Base-by-base conservation (phyloP, 1,140 invertebrate species). In the Drosophila tropicalis region DNA sequence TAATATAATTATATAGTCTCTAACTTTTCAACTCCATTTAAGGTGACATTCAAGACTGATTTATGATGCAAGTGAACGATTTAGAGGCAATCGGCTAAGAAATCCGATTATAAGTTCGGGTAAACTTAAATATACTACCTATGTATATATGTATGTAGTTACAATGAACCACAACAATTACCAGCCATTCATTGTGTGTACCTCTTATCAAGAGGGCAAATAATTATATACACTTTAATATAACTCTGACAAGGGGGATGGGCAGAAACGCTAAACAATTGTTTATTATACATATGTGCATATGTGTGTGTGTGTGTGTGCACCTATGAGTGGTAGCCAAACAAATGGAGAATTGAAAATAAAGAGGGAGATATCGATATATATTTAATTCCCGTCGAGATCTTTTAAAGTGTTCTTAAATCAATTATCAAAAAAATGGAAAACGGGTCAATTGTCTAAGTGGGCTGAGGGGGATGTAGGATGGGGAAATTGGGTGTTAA, bases 351-450 rank as follows among this genome's bases (percentile, higher is more conserved):
- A 12, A 9, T 10, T 9, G 5, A 36, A 36, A 12, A 36, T 4
- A 44, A 44, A 44, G 7, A 47, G 7, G 4, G 6, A 44, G n/a
- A 5, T 17, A 6, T 44, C 41, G 40, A 6, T 29, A 41, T 40
- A n/a, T n/a, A 41, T 36, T 36, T 12, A 36, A 36, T 36, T 36
- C 9, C 34, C 5, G 29, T 36, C 1, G 3, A 39, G 12, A 39
- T 39, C 36, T 39, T 39, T 39, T 12, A 39, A 39, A 39, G 36
- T 13, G 36, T 61, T 60, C 34, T 34, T 51, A 44, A 61, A 66
- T 73, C 76, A 87, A 87, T 87, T 87, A 87, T 79, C 62, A 55
- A 19, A 19, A 80, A 39, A 9, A 34, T n/a, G n/a, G n/a, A 73
- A 81, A 82, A 87, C 76, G 79, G 67, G 57, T 87, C 83, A 87